phyloP scores from a whole-genome alignment of 2,888 invertebrate species.

The Agrotis exclamationis region DNA sequence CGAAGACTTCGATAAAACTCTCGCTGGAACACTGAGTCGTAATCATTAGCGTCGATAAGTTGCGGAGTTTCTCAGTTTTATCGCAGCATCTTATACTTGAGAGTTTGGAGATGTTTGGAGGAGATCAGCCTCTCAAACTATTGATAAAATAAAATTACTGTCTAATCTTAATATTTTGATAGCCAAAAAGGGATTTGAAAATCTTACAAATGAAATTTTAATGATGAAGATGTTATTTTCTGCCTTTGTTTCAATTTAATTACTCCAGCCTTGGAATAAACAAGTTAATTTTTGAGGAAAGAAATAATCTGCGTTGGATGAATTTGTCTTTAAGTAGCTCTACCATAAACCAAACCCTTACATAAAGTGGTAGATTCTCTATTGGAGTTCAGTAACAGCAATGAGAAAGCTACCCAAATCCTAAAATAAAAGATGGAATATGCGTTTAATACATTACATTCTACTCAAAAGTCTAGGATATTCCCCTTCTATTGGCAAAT shows the following conservation, averaged over 20 bases:
- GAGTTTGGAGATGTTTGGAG: constrained; percentile 32
- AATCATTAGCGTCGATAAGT: constrained; percentile 55
- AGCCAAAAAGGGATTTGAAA: not conserved
- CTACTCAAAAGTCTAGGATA: no score
- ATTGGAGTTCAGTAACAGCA: no score
- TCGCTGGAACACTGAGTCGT: constrained; percentile 28
- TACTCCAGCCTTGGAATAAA: not conserved
- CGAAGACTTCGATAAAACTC: constrained; percentile 40
- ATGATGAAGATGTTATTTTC: not conserved
- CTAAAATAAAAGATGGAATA: no score
- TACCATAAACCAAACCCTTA: not conserved
- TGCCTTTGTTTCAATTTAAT: not conserved
- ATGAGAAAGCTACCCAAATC: no score
- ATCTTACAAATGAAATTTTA: not conserved
- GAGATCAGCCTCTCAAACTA: constrained; percentile 43
- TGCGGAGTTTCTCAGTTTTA: constrained; percentile 36
- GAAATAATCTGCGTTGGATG: not conserved
- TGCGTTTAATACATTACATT: no score
- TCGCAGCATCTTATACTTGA: constrained; percentile 29
- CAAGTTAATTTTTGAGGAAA: not conserved
- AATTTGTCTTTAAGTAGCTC: not conserved
- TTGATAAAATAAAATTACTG: constrained; percentile 42
- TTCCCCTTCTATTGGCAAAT: no score
- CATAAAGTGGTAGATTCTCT: no score
- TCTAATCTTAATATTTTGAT: constrained; percentile 40